These are phyloP conservation scores for Macaria liturata DNA, from an alignment of 2,888 invertebrate genomes.

Conservation along the genomic window DNA sequence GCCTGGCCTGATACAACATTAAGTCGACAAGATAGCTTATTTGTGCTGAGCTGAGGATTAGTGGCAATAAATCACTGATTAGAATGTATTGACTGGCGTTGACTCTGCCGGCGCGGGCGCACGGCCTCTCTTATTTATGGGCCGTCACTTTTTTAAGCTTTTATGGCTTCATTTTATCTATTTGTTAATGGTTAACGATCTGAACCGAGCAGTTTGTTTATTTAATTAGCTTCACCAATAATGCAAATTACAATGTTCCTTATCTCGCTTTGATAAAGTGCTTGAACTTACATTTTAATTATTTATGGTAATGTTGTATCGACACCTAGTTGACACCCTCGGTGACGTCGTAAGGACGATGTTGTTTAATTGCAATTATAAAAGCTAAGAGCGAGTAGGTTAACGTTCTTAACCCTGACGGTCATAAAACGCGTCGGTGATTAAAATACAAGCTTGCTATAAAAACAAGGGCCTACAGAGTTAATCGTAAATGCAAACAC, in stretches of 20 bases:
- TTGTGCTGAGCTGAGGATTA: constrained; percentile 82
- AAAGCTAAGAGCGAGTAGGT: constrained; percentile 16
- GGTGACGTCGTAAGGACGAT: constrained; percentile 11
- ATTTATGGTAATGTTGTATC: constrained; percentile 45
- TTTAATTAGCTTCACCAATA: constrained; percentile 59
- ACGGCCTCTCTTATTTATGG: constrained; percentile 67
- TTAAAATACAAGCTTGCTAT: constrained; percentile 27
- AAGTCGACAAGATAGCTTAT: constrained; percentile 84
- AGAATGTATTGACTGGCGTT: constrained; percentile 82
- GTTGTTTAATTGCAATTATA: constrained; percentile 19
- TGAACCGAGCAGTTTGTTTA: constrained; percentile 60
- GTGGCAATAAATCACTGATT: constrained; percentile 83
- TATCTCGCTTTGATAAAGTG: constrained; percentile 48
- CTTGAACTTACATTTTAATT: constrained; percentile 47
- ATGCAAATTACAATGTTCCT: constrained; percentile 56
- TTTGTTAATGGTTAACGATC: constrained; percentile 64
- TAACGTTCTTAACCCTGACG: constrained; percentile 26
- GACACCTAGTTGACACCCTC: constrained; percentile 15
- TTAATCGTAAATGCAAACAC: constrained; percentile 22
- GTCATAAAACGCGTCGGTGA: constrained; percentile 35
- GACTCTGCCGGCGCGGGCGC: constrained; percentile 62
- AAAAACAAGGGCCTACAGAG: constrained; percentile 15
- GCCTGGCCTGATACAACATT: constrained; percentile 82
- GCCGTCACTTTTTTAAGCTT: constrained; percentile 67
- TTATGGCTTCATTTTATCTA: constrained; percentile 69